phyloP scores from a whole-genome alignment of 2,113 vertebrate genomes.

The Micronycteris hirsuta region DNA sequence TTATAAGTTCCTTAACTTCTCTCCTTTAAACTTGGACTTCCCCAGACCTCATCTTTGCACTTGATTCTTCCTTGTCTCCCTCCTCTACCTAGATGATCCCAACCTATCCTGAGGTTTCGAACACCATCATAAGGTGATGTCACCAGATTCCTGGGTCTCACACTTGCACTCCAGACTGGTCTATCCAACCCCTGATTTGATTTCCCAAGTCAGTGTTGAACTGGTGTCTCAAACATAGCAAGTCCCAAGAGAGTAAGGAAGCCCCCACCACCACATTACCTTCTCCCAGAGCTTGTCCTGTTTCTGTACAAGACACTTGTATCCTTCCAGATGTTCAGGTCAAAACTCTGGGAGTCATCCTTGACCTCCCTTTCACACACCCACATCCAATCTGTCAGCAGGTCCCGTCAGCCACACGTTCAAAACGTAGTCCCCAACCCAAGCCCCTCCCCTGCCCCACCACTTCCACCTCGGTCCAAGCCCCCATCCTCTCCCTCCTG shows the following conservation, averaged over 20 bases:
- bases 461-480: not conserved
- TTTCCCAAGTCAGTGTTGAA: not conserved
- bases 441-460: rapidly evolving
- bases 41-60: not conserved
- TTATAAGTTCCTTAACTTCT: not conserved
- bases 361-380: too few species aligned
- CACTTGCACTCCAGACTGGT: not conserved
- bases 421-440: not conserved
- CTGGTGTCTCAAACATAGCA: not conserved
- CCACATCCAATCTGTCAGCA: not conserved
- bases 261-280: too few species aligned
- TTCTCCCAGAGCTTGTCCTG: too few species aligned
- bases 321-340: not conserved
- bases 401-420: not conserved
- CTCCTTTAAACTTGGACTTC: not conserved
- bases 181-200: not conserved
- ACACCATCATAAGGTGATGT: not conserved
- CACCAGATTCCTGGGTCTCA: not conserved
- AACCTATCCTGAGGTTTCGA: not conserved
- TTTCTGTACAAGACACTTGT: too few species aligned
- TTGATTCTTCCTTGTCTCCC: not conserved
- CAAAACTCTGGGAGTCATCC: not conserved
- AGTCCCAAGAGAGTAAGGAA: not conserved
- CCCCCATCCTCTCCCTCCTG: not conserved
- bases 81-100: not conserved